Evolutionary conservation across 2,888 invertebrate species (phyloP).

Genomic region (Drosophila silvestris): DNA sequence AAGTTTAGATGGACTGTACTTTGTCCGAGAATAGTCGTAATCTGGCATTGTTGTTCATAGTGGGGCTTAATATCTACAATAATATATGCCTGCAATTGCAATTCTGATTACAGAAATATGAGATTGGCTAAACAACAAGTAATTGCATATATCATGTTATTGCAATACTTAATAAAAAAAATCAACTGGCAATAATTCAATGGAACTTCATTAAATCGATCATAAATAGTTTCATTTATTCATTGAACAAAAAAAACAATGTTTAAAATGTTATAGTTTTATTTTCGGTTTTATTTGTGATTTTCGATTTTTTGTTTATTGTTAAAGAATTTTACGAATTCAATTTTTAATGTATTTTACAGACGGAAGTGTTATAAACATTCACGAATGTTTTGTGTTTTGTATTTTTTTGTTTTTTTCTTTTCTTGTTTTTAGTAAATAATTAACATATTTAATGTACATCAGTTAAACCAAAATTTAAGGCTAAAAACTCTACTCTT

Average conservation of each 20-base stretch:
- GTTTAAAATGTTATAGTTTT: constrained; percentile 54
- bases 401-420: constrained; percentile 19
- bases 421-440: constrained; percentile 65
- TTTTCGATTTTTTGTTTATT: constrained; percentile 66
- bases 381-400: constrained; percentile 49
- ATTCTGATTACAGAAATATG: constrained; percentile 11
- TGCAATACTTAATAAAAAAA: neutral
- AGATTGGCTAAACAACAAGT: constrained; percentile 6
- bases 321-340: constrained; percentile 72
- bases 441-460: constrained; percentile 77
- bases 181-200: neutral
- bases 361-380: constrained; percentile 64
- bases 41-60: constrained; percentile 6
- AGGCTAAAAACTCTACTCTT: constrained; percentile 65
- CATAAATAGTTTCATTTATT: constrained; percentile 1
- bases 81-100: neutral
- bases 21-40: constrained; percentile 32
- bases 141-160: neutral
- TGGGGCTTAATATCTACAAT: constrained; percentile 5
- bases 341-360: constrained; percentile 72
- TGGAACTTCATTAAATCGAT: neutral
- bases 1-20: constrained; percentile 49
- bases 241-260: neutral
- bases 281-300: constrained; percentile 65
- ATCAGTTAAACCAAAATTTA: constrained; percentile 76